Evolutionary conservation across 2,888 invertebrate genomes (phyloP).

Genomic region (Lithodes maja): DNA sequence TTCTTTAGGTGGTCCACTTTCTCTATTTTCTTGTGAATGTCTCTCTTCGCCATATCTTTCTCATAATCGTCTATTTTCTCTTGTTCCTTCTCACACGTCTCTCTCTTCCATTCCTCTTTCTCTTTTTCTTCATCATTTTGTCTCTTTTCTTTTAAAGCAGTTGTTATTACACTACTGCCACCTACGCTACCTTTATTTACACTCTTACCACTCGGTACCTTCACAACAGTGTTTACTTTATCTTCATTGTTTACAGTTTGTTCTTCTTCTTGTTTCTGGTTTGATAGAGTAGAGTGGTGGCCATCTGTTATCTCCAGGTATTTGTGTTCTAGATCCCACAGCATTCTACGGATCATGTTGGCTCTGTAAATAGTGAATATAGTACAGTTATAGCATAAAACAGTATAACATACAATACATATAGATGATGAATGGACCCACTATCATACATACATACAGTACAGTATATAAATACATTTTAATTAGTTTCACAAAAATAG

Average conservation of each 20-base stretch:
- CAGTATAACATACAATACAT: too few relatives aligned
- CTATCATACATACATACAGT: too few relatives aligned
- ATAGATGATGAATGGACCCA: too few relatives aligned
- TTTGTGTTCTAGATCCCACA: constrained; percentile 29
- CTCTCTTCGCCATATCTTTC: background rate
- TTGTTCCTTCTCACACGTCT: background rate
- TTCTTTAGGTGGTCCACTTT: too few relatives aligned
- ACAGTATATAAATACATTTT: too few relatives aligned
- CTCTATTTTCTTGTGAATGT: background rate
- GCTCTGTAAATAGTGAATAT: constrained; percentile 2
- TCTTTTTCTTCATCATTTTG: background rate
- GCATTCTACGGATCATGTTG: constrained; percentile 39
- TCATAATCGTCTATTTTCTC: background rate
- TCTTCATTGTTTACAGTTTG: background rate
- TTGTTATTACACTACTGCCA: too few relatives aligned
- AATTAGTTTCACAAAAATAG: too few relatives aligned
- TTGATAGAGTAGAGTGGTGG: background rate
- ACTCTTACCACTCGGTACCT: too few relatives aligned
- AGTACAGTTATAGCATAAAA: too few relatives aligned
- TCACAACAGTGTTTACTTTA: background rate
- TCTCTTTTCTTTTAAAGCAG: background rate
- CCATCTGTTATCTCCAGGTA: background rate
- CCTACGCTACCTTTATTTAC: too few relatives aligned
- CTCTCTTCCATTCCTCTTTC: background rate
- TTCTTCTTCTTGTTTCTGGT: background rate